Evolutionary conservation across 2,797 vertebrate species (phyloP).

Genomic region (Myotis daubentonii): DNA sequence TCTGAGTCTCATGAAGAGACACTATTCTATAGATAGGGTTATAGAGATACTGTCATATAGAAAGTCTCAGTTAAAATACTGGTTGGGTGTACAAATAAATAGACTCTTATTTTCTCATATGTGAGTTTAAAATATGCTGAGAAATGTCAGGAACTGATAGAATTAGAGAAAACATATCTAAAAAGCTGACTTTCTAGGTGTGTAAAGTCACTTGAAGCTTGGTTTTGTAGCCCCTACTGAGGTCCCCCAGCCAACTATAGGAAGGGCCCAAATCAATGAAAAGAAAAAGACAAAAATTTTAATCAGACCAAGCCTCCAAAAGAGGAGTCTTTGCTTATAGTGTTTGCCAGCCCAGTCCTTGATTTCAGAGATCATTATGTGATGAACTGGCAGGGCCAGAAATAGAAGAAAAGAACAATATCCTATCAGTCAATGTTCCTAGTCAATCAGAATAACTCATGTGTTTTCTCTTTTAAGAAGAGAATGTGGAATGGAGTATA

Average conservation of each 20-base stretch:
- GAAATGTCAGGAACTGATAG: slow-evolving; percentile 26
- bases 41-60: background rate
- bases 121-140: background rate
- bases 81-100: background rate
- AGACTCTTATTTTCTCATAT: background rate
- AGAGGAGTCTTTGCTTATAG: background rate
- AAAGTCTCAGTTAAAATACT: slow-evolving; percentile 54
- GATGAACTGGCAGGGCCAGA: slow-evolving; percentile 44
- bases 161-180: slow-evolving; percentile 20
- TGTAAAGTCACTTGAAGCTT: background rate
- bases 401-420: slow-evolving; percentile 73
- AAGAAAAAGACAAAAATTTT: slow-evolving; percentile 60
- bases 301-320: slow-evolving; percentile 22
- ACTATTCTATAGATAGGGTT: background rate
- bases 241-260: background rate
- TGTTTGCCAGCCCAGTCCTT: slow-evolving; percentile 46
- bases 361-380: slow-evolving; percentile 66
- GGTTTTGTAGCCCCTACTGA: slow-evolving; percentile 28
- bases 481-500: background rate
- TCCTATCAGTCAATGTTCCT: slow-evolving; percentile 64
- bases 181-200: background rate
- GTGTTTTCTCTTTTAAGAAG: slow-evolving; percentile 73
- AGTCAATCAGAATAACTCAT: slow-evolving; percentile 78
- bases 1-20: background rate
- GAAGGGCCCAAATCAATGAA: slow-evolving; percentile 49